These are phyloP conservation scores for Carollia perspicillata DNA, from an alignment of 2,113 vertebrate species.

Conservation along the genomic window DNA sequence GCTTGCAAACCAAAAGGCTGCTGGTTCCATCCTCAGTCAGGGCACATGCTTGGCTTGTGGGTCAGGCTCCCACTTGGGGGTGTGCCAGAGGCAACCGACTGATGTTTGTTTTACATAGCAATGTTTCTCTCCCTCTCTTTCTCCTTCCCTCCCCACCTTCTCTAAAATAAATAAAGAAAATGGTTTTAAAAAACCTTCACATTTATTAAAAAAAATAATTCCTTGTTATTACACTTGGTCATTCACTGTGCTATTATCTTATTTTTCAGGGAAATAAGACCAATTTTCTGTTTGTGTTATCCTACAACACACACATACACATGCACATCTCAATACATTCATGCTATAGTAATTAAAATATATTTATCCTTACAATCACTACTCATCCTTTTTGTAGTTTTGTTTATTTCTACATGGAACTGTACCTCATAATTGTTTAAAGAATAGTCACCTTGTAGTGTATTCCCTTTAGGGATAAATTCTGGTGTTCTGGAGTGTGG, in stretches of 20 bases:
- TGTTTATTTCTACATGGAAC: neutral
- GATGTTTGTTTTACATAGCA: too few relatives aligned
- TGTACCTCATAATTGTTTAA: neutral
- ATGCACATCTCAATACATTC: neutral
- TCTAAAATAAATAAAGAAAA: too few relatives aligned
- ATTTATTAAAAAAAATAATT: too few relatives aligned
- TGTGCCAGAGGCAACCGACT: too few relatives aligned
- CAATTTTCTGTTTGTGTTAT: neutral
- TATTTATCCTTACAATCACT: neutral
- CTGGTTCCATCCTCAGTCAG: too few relatives aligned
- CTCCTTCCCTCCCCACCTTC: too few relatives aligned
- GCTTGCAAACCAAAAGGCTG: too few relatives aligned
- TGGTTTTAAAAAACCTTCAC: too few relatives aligned
- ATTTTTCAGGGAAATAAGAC: neutral
- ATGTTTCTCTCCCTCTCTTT: too few relatives aligned
- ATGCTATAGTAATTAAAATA: neutral
- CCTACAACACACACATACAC: neutral
- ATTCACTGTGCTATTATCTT: neutral
- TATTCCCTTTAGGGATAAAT: neutral
- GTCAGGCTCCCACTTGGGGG: too few relatives aligned
- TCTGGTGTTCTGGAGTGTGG: neutral
- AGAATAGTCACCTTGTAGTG: neutral
- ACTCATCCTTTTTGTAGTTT: neutral
- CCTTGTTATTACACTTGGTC: neutral
- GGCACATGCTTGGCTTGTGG: too few relatives aligned